Base-by-base conservation (phyloP, 2,113 vertebrate species). In the Lucifuga dentata region DNA sequence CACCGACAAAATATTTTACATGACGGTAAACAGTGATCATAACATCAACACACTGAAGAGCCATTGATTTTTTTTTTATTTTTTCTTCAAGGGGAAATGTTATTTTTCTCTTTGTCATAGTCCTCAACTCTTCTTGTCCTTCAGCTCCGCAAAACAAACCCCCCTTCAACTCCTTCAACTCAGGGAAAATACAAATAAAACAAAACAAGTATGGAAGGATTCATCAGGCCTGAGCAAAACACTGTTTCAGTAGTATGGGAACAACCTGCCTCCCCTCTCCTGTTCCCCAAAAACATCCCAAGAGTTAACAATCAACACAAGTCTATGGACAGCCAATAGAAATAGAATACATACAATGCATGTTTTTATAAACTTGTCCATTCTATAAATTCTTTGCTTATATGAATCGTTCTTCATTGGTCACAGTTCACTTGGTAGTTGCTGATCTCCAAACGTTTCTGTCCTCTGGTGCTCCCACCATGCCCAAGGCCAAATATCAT, bases 51-150 rank as follows among this genome's bases (percentile, higher is more conserved):
- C 45, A 76, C 61, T 84, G 80, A 86, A 83, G 46, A 86, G 81
- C 80, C 80, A 90, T 90, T 83, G 50, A 86, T 66, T 84, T 81
- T 83, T 78, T 79, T 85, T 55, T 60, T 72, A 89, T 56, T 88
- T 92, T 90, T 82, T 91, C 81, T 87, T 90, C 80, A 91, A 87
- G 88, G 90, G 90, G 86, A 87, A 90, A 83, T 88, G 75, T 91
- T 90, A 87, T 86, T 90, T 89, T 87, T 92, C 86, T 92, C 82
- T 87, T 89, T 84, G 84, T 89, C 89, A 82, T 89, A 89, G 86
- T 85, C 88, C 86, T 89, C 73, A 81, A 76, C 82, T 88, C 89
- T 58, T 88, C 76, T 63, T 49, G 49, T 72, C 76, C 59, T 85
- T 78, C 60, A 68, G 9, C 56, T 70, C 64, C 73, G 74, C 70